Evolutionary conservation across 2,888 invertebrate genomes (phyloP).

Genomic region (Antheraea assamensis): DNA sequence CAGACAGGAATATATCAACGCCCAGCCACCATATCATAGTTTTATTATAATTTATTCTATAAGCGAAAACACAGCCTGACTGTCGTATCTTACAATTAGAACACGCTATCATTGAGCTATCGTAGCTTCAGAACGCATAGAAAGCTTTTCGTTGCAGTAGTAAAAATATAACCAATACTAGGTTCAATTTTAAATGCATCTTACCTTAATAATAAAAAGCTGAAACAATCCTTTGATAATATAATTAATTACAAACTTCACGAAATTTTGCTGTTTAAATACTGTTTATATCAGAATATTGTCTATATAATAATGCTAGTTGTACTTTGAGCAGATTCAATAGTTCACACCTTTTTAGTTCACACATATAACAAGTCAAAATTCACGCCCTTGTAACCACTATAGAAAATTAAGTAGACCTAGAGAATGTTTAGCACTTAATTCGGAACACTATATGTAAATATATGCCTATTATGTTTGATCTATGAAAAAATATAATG

Average conservation of each 20-base stretch:
- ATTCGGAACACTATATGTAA: constrained; percentile 62
- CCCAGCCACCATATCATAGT: not conserved
- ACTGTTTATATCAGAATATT: constrained; percentile 15
- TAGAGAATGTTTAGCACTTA: constrained; percentile 73
- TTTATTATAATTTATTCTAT: not conserved
- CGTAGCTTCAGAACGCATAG: not conserved
- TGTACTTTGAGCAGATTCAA: constrained; percentile 44
- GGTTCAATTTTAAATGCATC: not conserved
- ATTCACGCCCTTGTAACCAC: constrained; percentile 74
- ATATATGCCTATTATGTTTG: constrained; percentile 32
- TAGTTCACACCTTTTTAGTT: constrained; percentile 67
- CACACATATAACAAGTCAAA: constrained; percentile 70
- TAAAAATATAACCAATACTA: not conserved
- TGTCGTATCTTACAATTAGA: not conserved
- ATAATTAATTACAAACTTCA: constrained; percentile 6
- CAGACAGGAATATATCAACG: not conserved
- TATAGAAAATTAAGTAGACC: constrained; percentile 67
- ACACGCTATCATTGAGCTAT: not conserved
- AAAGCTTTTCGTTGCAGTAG: not conserved
- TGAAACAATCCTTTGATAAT: constrained; percentile 39
- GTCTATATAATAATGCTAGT: constrained; percentile 38
- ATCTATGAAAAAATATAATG: constrained; percentile 16
- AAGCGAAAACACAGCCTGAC: not conserved
- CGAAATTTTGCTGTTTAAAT: constrained; percentile 10
- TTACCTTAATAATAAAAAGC: constrained; percentile 18